Evolutionary conservation across 2,797 vertebrate genomes (phyloP).

Genomic region (Salmo trutta): DNA sequence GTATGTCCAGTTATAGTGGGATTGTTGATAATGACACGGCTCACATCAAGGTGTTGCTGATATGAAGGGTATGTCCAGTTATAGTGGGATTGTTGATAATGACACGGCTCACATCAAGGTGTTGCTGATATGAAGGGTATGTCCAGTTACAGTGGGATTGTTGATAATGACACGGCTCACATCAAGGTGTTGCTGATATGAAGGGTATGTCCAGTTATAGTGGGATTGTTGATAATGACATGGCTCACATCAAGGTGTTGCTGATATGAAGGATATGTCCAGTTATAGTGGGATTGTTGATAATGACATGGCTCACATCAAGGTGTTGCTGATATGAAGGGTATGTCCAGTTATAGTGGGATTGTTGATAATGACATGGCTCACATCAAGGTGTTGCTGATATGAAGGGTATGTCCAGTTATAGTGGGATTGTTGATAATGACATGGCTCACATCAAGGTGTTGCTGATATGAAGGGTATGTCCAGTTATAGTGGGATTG

Average conservation of each 20-base stretch:
- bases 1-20: slow-evolving; percentile 34
- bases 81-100: no score
- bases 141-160: slow-evolving; percentile 34
- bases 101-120: slow-evolving; percentile 27
- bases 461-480: slow-evolving; percentile 17
- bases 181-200: slow-evolving; percentile 27
- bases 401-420: slow-evolving; percentile 39
- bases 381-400: slow-evolving; percentile 32
- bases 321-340: slow-evolving; percentile 23
- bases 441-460: slow-evolving; percentile 27
- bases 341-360: slow-evolving; percentile 34
- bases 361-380: background rate
- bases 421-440: no score
- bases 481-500: slow-evolving; percentile 34
- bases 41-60: slow-evolving; percentile 32
- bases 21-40: background rate
- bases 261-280: slow-evolving; percentile 22
- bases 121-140: slow-evolving; percentile 17
- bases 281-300: slow-evolving; percentile 28
- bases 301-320: slow-evolving; percentile 23
- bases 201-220: slow-evolving; percentile 36
- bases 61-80: slow-evolving; percentile 39
- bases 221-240: background rate
- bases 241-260: slow-evolving; percentile 31
- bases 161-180: slow-evolving; percentile 16